phyloP scores from a whole-genome alignment of 1,140 invertebrate genomes.

The Temnothorax longispinosus region DNA sequence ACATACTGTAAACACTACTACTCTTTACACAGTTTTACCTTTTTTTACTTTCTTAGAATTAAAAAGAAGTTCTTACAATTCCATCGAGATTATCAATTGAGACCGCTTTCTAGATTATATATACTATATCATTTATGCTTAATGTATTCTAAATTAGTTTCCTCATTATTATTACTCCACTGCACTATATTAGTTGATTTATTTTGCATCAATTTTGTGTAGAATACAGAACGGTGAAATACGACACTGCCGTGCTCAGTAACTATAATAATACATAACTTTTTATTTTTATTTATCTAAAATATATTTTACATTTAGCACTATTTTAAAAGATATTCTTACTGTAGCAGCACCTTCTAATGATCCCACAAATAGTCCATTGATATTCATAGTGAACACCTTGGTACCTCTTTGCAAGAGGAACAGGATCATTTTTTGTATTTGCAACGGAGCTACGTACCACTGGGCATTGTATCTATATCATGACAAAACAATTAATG shows the following conservation, averaged over 20 bases:
- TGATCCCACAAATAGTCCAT: background rate
- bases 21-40: background rate
- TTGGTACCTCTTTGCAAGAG: conserved; percentile 18
- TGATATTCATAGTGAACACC: background rate
- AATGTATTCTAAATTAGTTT: background rate
- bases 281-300: background rate
- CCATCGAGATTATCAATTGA: background rate
- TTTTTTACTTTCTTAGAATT: background rate
- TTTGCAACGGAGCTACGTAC: background rate
- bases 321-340: background rate
- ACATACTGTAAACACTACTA: background rate
- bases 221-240: conserved; percentile 17
- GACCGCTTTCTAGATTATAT: too few relatives aligned
- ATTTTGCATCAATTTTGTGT: background rate
- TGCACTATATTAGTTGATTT: background rate
- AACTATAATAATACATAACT: background rate
- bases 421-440: conserved; percentile 26
- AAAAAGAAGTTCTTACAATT: background rate
- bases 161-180: background rate
- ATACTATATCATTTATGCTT: background rate
- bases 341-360: conserved; percentile 3
- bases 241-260: background rate
- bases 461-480: background rate
- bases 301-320: background rate
- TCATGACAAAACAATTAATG: background rate